phyloP scores from a whole-genome alignment of 2,113 vertebrate species.

The Xyrauchen texanus region DNA sequence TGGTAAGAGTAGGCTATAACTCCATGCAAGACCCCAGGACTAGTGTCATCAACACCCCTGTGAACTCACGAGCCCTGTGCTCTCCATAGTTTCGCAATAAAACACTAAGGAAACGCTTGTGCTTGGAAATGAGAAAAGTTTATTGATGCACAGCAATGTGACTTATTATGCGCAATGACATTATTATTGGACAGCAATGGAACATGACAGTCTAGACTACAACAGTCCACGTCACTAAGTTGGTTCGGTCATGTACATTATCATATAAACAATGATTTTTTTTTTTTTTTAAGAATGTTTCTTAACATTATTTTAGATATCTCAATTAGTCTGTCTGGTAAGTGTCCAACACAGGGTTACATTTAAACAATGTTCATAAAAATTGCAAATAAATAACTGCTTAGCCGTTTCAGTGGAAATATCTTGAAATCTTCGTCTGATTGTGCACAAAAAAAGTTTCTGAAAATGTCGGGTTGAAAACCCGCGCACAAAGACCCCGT shows the following conservation, averaged over 20 bases:
- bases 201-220: not conserved
- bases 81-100: conserved; percentile 20
- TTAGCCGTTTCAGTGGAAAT: not conserved
- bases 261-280: conserved; percentile 5
- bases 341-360: not conserved
- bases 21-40: not conserved
- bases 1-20: not conserved
- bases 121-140: conserved; percentile 63
- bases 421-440: conserved; percentile 22
- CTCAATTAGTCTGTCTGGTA: not conserved
- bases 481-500: conserved; percentile 68
- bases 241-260: conserved; percentile 4
- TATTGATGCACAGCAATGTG: conserved; percentile 59
- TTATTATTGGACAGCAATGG: conserved; percentile 28
- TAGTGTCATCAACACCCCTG: not conserved
- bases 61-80: conserved; percentile 26
- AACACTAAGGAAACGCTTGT: conserved; percentile 28
- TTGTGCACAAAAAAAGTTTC: conserved; percentile 63
- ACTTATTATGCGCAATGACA: not conserved
- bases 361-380: not conserved
- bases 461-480: conserved; percentile 45
- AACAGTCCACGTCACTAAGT: not conserved
- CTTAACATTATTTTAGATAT: not conserved
- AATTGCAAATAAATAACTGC: conserved; percentile 26
- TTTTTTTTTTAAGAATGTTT: conserved; percentile 13